Evolutionary conservation across 2,797 vertebrate genomes (phyloP), one percentile per base, ranked within the genome.

Genomic region (Cheirogaleus major): DNA sequence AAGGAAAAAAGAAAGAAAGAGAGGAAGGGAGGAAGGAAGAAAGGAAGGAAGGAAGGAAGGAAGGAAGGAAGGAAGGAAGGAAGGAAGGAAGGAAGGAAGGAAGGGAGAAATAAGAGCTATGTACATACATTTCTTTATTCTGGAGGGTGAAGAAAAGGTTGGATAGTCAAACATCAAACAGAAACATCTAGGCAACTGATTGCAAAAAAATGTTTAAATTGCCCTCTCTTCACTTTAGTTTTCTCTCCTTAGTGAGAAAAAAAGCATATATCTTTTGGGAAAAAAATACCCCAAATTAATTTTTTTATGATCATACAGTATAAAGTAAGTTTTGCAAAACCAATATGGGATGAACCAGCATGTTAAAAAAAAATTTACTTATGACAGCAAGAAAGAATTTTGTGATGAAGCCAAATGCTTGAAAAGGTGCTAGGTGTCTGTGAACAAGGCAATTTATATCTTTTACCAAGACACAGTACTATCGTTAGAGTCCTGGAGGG

Each of bases 261-360:
- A 80, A 82, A 59, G 55, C 17, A 70, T 35, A n/a, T 23, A 27
- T 5, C 4, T 45, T 43, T 57, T 0, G 12, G 13, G 2, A 0
- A 20, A 87, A 72, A 87, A 78, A 45, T 25, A 67, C 5, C 13
- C 4, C 43, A 38, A 72, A 38, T 30, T 83, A 75, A 72, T 70
- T 52, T 88, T 89, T 93, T 89, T 43, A 72, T 57, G 14, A 48
- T 38, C n/a, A 79, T 43, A 52, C 2, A 43, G 55, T 59, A n/a
- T 76, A 95, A 87, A 82, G 17, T 45, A 82, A 89, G 63, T 48
- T 91, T 89, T 78, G 30, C 57, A 82, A 94, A 95, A 50, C 7
- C 45, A 76, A 41, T 75, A 55, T 52, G 7, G 57, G 14, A 13
- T 48, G 5, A 17, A 78, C 30, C 15, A 67, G 67, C 23, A 41